These are phyloP conservation scores for Acronicta psi DNA, from an alignment of 2,888 invertebrate genomes.

Conservation along the genomic window DNA sequence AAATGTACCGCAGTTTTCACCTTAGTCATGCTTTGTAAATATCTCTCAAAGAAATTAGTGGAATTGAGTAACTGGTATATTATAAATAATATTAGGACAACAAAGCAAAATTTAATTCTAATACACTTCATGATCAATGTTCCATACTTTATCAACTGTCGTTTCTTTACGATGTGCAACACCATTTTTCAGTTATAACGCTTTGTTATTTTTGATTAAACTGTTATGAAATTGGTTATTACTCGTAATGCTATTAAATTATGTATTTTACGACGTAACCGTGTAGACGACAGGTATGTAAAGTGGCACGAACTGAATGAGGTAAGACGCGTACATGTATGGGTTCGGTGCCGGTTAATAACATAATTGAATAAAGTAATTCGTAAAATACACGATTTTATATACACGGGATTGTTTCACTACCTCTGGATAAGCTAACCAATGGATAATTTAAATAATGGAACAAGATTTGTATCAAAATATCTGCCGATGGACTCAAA, in stretches of 20 bases:
- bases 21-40: not conserved
- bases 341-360: conserved; percentile 28
- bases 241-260: not conserved
- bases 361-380: not conserved
- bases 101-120: conserved; percentile 23
- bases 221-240: not conserved
- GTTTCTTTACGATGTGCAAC: not conserved
- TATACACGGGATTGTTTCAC: not conserved
- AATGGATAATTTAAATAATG: no score
- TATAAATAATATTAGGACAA: conserved; percentile 11
- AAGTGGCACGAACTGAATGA: conserved; percentile 19
- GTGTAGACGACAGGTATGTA: conserved; percentile 1
- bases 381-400: not conserved
- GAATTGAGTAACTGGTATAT: not conserved
- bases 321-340: conserved; percentile 12
- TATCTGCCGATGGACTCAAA: no score
- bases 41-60: not conserved
- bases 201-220: not conserved
- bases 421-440: no score
- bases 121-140: conserved; percentile 16
- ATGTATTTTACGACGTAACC: conserved; percentile 14
- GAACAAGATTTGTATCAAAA: no score
- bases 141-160: conserved; percentile 3
- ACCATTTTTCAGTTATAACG: not conserved
- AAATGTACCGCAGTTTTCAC: conserved; percentile 46